These are phyloP conservation scores for Neotoma lepida DNA, from an alignment of 2,113 vertebrate species.

Conservation along the genomic window DNA sequence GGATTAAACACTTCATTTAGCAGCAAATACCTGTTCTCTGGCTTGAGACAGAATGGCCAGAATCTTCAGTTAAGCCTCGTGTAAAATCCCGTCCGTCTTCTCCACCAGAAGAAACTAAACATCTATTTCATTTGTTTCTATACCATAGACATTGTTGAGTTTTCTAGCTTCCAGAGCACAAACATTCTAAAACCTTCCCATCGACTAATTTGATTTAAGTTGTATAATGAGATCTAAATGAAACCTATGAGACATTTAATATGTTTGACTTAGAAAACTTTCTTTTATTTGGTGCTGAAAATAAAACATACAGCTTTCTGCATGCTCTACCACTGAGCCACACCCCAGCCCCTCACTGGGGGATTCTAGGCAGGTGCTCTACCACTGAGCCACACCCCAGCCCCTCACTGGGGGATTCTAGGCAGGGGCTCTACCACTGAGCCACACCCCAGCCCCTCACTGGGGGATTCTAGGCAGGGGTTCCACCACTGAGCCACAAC, in stretches of 20 bases:
- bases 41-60: not conserved
- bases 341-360: not conserved
- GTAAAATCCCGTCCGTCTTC: accelerated
- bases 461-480: not conserved
- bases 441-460: not conserved
- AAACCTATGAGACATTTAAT: not conserved
- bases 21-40: accelerated
- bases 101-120: not conserved
- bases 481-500: not conserved
- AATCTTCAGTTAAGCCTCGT: not conserved
- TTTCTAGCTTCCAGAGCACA: not conserved
- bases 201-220: not conserved
- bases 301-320: not conserved
- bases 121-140: not conserved
- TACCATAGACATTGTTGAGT: not conserved
- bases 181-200: not conserved
- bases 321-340: not conserved
- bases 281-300: not conserved
- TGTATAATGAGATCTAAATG: not conserved
- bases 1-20: not conserved
- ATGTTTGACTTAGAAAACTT: not conserved
- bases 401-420: not conserved
- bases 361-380: not conserved
- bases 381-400: not conserved
- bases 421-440: not conserved